Evolutionary conservation across 2,113 vertebrate species (phyloP).

Genomic region (Thunnus maccoyii): DNA sequence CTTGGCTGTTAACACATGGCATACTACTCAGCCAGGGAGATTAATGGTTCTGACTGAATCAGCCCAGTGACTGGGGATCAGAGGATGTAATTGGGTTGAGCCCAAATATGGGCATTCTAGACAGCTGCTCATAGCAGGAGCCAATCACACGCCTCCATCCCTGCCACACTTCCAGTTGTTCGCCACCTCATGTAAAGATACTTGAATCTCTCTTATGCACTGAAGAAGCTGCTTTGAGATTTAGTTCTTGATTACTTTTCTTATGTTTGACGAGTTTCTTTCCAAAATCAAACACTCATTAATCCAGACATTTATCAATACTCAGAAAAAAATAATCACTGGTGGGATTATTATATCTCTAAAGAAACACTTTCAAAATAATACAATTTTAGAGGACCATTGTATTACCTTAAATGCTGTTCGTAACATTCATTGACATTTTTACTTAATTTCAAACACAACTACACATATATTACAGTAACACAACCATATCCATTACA

Average conservation of each 20-base stretch:
- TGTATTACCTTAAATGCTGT: neutral
- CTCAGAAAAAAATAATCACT: neutral
- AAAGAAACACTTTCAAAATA: neutral
- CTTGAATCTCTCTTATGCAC: conserved; percentile 49
- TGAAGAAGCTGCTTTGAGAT: conserved; percentile 46
- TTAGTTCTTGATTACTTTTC: conserved; percentile 38
- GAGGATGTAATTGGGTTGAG: conserved; percentile 86
- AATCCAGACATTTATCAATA: conserved; percentile 21
- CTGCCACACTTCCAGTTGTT: conserved; percentile 82
- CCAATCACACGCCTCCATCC: conserved; percentile 82
- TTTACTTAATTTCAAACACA: neutral
- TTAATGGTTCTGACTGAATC: conserved; percentile 87
- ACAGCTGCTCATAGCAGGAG: conserved; percentile 87
- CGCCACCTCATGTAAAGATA: conserved; percentile 67
- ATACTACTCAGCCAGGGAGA: conserved; percentile 83
- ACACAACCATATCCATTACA: neutral
- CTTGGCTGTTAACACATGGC: conserved; percentile 83
- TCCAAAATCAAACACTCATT: conserved; percentile 35
- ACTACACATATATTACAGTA: neutral
- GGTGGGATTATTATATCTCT: neutral
- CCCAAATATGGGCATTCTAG: conserved; percentile 83
- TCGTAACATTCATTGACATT: neutral
- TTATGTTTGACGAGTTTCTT: conserved; percentile 37
- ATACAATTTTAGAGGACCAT: conserved; percentile 1
- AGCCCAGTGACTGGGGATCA: conserved; percentile 82